Evolutionary conservation across 2,888 invertebrate genomes (phyloP), one percentile per base, ranked within the genome.

Genomic region (Pseudococcus longispinus): DNA sequence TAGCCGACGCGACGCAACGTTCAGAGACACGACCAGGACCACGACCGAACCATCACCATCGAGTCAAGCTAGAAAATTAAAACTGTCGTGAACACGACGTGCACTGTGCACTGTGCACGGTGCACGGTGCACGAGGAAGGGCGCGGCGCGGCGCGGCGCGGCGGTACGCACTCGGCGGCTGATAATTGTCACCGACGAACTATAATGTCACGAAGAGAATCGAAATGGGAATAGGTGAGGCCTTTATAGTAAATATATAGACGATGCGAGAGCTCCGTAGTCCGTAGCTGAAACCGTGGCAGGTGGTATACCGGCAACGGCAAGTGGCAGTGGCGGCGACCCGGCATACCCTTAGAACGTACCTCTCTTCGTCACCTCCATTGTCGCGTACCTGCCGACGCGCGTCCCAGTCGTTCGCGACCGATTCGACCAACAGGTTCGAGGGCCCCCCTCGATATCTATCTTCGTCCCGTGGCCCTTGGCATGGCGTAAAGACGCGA

Each of bases 271-370:
- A 80, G 77, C 42, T 42, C n/a, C n/a, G n/a, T n/a, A n/a, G n/a
- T n/a, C n/a, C n/a, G n/a, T n/a, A n/a, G n/a, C n/a, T n/a, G n/a
- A n/a, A 84, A 84, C 84, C 32, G 26, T 85, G 44, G 70, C 85
- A 85, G 85, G 85, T 85, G 85, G 85, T 85, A 85, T 74, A 85
- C 65, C 84, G 85, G 85, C 29, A 23, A n/a, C n/a, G n/a, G n/a
- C n/a, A n/a, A n/a, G n/a, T n/a, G n/a, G n/a, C n/a, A 46, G 77
- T 11, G 60, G 60, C 60, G 23, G 60, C 20, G 60, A 60, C 60
- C 77, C 77, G 77, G 77, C 32, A 42, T 80, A 80, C 77, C 77
- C 77, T 80, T 42, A 80, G 70, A 70, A 70, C 15, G 18, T 26
- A 32, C 70, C 29, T 70, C 70, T 70, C 77, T 80, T 80, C 77